phyloP scores from a whole-genome alignment of 2,888 invertebrate species.

The Myopa tessellatipennis region DNA sequence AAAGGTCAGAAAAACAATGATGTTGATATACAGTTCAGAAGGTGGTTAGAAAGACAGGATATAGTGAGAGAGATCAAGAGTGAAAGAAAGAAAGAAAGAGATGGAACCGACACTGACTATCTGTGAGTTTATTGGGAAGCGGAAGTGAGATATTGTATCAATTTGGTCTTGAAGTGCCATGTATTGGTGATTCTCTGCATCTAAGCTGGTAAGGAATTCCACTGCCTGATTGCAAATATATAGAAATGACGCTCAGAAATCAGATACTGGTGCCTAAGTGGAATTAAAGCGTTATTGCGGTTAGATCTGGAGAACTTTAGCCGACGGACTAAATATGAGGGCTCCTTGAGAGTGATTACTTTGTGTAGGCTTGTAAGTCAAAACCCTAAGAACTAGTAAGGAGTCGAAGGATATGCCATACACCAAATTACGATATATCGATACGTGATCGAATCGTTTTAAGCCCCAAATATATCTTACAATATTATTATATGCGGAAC shows the following conservation, averaged over 20 bases:
- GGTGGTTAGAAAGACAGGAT: too few relatives aligned
- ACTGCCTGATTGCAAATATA: not conserved
- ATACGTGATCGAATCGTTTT: conserved; percentile 9
- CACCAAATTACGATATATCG: not conserved
- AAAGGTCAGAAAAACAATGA: too few relatives aligned
- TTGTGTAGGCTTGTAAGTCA: not conserved
- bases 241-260: conserved; percentile 12
- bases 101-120: not conserved
- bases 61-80: not conserved
- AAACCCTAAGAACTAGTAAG: not conserved
- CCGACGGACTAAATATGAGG: not conserved
- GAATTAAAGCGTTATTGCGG: not conserved
- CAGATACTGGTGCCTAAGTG: not conserved
- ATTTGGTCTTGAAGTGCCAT: not conserved
- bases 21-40: too few relatives aligned
- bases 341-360: conserved; percentile 6
- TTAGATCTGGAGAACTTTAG: not conserved
- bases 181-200: not conserved
- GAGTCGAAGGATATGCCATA: conserved; percentile 5
- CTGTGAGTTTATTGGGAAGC: not conserved
- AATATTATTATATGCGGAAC: conserved; percentile 20
- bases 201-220: not conserved
- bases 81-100: not conserved
- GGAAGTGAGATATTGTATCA: not conserved
- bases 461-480: conserved; percentile 11